Conservation (phyloP, 2,888 invertebrate genomes). For the Noctua janthe region DNA sequence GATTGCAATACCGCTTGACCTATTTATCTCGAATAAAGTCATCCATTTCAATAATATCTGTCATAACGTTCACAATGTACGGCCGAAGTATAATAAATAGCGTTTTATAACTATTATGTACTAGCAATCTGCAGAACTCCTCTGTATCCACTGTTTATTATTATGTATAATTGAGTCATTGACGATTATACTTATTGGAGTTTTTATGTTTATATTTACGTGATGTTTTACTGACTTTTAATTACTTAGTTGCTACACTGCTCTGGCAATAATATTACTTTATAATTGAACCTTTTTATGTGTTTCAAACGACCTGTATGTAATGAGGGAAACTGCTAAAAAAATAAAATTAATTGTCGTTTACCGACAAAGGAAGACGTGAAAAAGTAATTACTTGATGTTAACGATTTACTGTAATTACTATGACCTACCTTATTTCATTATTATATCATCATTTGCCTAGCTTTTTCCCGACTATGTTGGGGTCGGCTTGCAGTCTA, state of each 20-base stretch:
- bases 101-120: constrained; percentile 77
- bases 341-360: constrained; percentile 34
- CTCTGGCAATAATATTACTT: neutral
- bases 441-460: neutral
- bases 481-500: too few relatives aligned
- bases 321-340: constrained; percentile 35
- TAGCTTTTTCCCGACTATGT: too few relatives aligned
- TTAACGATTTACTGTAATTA: constrained; percentile 22
- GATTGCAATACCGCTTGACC: constrained; percentile 85
- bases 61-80: constrained; percentile 83
- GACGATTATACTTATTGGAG: constrained; percentile 56
- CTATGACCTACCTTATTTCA: constrained; percentile 20
- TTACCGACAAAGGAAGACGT: constrained; percentile 21
- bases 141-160: constrained; percentile 48
- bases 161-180: constrained; percentile 70
- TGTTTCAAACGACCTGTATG: constrained; percentile 6
- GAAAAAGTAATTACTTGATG: constrained; percentile 24
- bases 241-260: constrained; percentile 48
- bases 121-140: constrained; percentile 63
- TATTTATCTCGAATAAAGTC: constrained; percentile 87
- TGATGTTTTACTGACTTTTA: constrained; percentile 60
- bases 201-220: constrained; percentile 64
- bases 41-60: constrained; percentile 88
- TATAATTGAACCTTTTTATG: constrained; percentile 24
- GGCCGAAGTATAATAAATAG: constrained; percentile 77